These are phyloP conservation scores for Mus spretus DNA, from an alignment of 2,797 vertebrate genomes.

Conservation along the genomic window DNA sequence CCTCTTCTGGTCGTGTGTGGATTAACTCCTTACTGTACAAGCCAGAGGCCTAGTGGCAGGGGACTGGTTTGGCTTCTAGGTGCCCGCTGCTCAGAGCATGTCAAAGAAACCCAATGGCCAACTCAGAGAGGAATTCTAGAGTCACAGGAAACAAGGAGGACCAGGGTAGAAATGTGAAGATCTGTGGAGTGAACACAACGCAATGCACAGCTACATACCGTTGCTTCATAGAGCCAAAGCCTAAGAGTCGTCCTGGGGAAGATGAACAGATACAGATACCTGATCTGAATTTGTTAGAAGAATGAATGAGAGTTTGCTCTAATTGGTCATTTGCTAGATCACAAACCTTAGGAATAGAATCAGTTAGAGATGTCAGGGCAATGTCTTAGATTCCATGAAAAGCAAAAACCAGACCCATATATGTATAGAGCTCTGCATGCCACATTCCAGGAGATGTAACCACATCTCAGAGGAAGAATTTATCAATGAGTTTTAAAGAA, in stretches of 20 bases:
- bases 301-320: neutral
- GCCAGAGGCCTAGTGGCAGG: neutral
- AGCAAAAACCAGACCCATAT: neutral
- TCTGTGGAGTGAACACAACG: neutral
- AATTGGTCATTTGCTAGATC: neutral
- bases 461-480: neutral
- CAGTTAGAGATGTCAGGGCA: neutral
- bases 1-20: rapidly evolving
- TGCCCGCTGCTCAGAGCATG: rapidly evolving
- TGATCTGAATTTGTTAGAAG: neutral
- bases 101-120: neutral
- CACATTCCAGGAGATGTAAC: neutral
- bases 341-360: neutral
- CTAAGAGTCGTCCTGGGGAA: neutral
- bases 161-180: neutral
- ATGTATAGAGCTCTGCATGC: neutral
- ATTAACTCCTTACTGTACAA: neutral
- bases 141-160: neutral
- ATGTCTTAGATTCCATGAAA: neutral
- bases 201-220: neutral
- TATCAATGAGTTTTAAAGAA: neutral
- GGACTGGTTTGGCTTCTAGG: neutral
- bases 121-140: neutral
- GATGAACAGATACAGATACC: neutral
- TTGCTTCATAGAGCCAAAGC: neutral